phyloP scores from a whole-genome alignment of 2,888 invertebrate species.

The Chalcis sispes region DNA sequence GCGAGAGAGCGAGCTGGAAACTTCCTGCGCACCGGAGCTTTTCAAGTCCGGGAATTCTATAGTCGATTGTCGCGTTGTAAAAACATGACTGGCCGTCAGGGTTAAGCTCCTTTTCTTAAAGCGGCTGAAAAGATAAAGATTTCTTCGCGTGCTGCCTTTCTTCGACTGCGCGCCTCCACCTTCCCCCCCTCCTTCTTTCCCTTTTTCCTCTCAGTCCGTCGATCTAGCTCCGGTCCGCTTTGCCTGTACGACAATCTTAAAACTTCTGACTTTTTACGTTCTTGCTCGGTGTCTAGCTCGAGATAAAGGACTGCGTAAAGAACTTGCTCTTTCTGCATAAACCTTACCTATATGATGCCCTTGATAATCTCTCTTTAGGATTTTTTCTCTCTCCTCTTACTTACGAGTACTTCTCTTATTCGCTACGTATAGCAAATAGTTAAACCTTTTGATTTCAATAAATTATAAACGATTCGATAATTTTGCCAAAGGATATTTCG shows the following conservation, averaged over 20 bases:
- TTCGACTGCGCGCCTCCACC: neutral
- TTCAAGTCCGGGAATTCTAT: conserved; percentile 47
- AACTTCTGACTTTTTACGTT: conserved; percentile 31
- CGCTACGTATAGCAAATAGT: too few species aligned
- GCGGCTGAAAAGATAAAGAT: conserved; percentile 55
- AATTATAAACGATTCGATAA: too few species aligned
- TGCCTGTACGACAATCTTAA: conserved; percentile 27
- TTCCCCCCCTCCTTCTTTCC: neutral
- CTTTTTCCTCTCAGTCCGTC: neutral
- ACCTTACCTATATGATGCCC: too few species aligned
- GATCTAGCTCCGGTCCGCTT: conserved; percentile 8
- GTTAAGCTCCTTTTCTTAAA: conserved; percentile 54
- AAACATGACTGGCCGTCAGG: conserved; percentile 52
- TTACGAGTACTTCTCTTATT: neutral
- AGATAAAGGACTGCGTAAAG: conserved; percentile 9
- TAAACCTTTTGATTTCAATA: too few species aligned
- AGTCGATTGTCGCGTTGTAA: conserved; percentile 50
- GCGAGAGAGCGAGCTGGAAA: conserved; percentile 29
- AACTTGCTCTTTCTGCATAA: neutral
- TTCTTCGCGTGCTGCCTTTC: conserved; percentile 17
- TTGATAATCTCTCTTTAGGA: conserved; percentile 6
- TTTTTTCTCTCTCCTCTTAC: neutral
- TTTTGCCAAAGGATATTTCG: too few species aligned
- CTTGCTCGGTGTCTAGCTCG: neutral
- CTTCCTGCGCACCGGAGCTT: conserved; percentile 37